Percentiles rank a stretch among this genome's conserved stretches.
Evolutionary conservation across 1,140 invertebrate species (phyloP).

Genomic region (Formica selysi): DNA sequence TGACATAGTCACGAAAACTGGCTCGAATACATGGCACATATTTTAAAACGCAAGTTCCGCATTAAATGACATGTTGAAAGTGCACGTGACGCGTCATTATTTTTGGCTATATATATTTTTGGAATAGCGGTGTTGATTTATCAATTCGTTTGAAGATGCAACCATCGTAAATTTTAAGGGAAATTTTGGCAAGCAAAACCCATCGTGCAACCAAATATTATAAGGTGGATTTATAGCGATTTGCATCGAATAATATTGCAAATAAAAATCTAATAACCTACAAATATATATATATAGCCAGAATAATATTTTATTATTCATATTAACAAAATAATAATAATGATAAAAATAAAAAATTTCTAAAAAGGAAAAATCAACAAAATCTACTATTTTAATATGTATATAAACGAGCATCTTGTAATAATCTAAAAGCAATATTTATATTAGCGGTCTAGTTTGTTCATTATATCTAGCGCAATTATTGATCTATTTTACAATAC

Average conservation of each 20-base stretch:
- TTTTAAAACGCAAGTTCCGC: neutral
- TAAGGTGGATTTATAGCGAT: neutral
- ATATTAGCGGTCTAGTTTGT: neutral
- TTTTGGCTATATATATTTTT: slow-evolving; percentile 14
- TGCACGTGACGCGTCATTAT: neutral
- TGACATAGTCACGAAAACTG: neutral
- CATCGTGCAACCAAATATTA: neutral
- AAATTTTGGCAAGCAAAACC: neutral
- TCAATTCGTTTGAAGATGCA: neutral
- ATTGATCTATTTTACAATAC: slow-evolving; percentile 12
- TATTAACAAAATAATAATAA: neutral
- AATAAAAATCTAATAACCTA: neutral
- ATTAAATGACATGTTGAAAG: slow-evolving; percentile 23
- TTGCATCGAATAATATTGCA: neutral
- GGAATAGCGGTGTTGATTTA: slow-evolving; percentile 4
- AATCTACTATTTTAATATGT: neutral
- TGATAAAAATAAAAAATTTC: neutral
- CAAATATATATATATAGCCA: neutral
- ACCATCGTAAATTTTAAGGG: neutral
- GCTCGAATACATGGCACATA: neutral
- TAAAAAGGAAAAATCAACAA: neutral
- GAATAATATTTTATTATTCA: neutral
- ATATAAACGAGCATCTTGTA: neutral
- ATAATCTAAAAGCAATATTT: slow-evolving; percentile 8
- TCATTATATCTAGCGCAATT: neutral